Percentiles rank a stretch among this genome's conserved stretches.
phyloP scores from a whole-genome alignment of 92 coral and sea anemone genomes.

The Siderastrea radians region DNA sequence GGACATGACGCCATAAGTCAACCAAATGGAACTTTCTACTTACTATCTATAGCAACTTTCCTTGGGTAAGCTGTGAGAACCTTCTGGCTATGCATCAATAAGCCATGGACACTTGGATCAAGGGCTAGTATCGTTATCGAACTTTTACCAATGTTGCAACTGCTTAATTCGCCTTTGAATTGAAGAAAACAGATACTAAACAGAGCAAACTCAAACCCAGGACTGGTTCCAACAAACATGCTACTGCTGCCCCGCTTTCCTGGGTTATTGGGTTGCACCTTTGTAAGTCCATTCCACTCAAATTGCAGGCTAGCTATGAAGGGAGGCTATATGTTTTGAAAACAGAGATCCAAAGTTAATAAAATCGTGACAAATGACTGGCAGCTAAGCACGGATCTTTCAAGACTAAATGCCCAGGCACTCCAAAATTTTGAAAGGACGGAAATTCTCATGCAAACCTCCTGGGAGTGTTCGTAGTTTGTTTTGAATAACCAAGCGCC shows the following conservation, averaged over 20 bases:
- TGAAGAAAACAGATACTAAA: background rate
- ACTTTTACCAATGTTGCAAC: background rate
- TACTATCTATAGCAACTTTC: background rate
- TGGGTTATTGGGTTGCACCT: background rate
- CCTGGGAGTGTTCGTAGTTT: no score
- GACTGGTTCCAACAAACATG: conserved; percentile 5
- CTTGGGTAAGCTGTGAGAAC: background rate
- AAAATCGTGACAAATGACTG: no score
- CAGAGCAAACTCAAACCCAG: background rate
- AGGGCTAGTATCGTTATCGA: background rate
- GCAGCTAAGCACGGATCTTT: no score
- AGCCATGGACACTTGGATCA: background rate
- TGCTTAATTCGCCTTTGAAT: background rate
- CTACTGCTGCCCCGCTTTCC: background rate
- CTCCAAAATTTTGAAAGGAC: no score
- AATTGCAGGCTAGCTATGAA: background rate
- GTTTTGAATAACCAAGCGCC: no score
- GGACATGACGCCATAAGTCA: no score
- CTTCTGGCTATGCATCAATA: background rate
- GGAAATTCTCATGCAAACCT: no score
- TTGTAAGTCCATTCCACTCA: background rate
- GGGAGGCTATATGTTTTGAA: background rate
- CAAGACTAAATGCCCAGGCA: no score
- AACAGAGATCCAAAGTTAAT: no score
- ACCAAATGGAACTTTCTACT: background rate